Evolutionary conservation across 2,888 invertebrate species (phyloP).

Genomic region (Meganola albula): DNA sequence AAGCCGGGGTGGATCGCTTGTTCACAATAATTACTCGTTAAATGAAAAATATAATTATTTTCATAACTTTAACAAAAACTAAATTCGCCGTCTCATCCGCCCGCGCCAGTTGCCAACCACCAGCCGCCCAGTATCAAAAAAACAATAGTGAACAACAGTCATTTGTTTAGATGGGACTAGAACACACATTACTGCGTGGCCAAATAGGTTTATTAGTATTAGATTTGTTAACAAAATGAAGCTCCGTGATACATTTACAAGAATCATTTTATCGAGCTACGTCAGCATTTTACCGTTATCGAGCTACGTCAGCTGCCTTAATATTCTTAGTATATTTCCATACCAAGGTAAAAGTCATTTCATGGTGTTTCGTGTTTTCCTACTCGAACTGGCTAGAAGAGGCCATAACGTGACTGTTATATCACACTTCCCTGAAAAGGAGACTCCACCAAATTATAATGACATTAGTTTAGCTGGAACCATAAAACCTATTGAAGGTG

Average conservation of each 20-base stretch:
- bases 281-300: slow-evolving; percentile 16
- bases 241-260: slow-evolving; percentile 26
- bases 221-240: not conserved
- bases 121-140: no score
- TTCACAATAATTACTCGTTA: no score
- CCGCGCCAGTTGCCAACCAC: no score
- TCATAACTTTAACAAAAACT: no score
- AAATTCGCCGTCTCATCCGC: no score
- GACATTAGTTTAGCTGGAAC: slow-evolving; percentile 73
- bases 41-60: no score
- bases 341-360: slow-evolving; percentile 85
- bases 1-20: no score
- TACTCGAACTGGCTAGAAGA: slow-evolving; percentile 76
- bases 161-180: not conserved
- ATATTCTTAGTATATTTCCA: slow-evolving; percentile 81
- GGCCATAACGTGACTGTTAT: slow-evolving; percentile 84
- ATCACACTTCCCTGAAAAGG: slow-evolving; percentile 78
- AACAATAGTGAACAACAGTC: no score
- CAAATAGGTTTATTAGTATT: not conserved
- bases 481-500: slow-evolving; percentile 37
- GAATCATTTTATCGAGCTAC: slow-evolving; percentile 18
- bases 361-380: slow-evolving; percentile 77
- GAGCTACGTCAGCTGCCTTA: slow-evolving; percentile 36
- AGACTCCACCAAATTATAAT: slow-evolving; percentile 72
- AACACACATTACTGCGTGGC: not conserved